Base-by-base conservation (phyloP, 2,888 invertebrate genomes). In the Chironomus tentans region DNA sequence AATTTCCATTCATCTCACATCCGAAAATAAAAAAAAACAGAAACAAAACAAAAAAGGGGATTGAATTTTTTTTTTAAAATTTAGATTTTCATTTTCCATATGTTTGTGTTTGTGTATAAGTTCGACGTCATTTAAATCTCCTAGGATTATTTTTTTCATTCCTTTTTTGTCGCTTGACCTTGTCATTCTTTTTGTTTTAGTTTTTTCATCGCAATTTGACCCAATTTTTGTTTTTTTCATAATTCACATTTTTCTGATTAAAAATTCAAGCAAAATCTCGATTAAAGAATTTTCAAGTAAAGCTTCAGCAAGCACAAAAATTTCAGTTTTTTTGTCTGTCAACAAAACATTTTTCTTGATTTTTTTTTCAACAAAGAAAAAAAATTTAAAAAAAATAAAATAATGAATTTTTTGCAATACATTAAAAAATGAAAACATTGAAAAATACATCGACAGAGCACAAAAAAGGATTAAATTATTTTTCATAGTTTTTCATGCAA, bases 101-200 rank as follows among this genome's bases (percentile, higher is more conserved):
- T 65, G 65, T 65, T 65, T 65, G 65, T 65, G 65, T 65, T 65
- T 65, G 65, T 65, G 65, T 65, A 65, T 65, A 24, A 65, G 56
- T 56, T 56, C 56, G 56, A 15, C 15, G 56, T 28, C 28, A 28
- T 28, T 28, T 6, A 4, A 28, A 28, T 28, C 22, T 28, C 28
- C 28, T 6, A 28, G 28, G 28, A 6, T 28, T 5, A 24, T 28
- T 28, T 6, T 6, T 28, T 28, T 28, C n/a, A 5, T 28, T 38
- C 10, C 10, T 4, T 15, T 56, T 15, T 2, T 18, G 7, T 56
- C 56, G 18, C 18, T 56, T 15, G 7, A 56, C n/a, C 56, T 56
- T 50, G 13, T 56, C 56, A 56, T 15, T 7, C 0, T n/a, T 56
- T 6, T 56, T n/a, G 3, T 50, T 50, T n/a, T n/a, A 3, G 50